Conservation (phyloP, 2,797 vertebrate species). For the Muscicapa comitata region DNA sequence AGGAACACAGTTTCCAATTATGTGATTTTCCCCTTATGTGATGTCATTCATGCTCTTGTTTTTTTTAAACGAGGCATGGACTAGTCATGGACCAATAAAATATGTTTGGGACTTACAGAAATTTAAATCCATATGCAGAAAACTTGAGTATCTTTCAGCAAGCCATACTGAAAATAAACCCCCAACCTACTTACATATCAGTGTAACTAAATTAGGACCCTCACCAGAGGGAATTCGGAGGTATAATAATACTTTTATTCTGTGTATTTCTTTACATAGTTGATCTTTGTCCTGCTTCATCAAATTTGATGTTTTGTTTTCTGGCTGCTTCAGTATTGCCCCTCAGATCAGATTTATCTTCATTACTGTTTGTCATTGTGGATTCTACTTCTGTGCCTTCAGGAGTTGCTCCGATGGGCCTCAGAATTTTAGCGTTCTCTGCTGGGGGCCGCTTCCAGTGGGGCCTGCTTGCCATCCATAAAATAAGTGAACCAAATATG, state of each 20-base stretch:
- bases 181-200: neutral
- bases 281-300: constrained; percentile 77
- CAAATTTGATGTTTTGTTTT: constrained; percentile 79
- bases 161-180: neutral
- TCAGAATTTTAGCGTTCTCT: constrained; percentile 54
- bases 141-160: neutral
- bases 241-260: neutral
- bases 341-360: constrained; percentile 67
- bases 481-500: constrained; percentile 83
- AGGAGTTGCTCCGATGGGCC: constrained; percentile 42
- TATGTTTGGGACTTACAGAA: neutral
- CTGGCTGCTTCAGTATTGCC: constrained; percentile 74
- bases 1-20: neutral
- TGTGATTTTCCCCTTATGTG: neutral
- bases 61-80: neutral
- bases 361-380: constrained; percentile 46
- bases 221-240: neutral
- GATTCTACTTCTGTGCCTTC: constrained; percentile 63
- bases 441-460: constrained; percentile 92
- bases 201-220: neutral
- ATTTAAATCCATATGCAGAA: neutral
- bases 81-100: neutral
- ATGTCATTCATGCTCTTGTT: neutral
- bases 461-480: constrained; percentile 88
- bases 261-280: constrained; percentile 69